Conservation (phyloP, 2,888 invertebrate species). For the Pemphredon lugubris region DNA sequence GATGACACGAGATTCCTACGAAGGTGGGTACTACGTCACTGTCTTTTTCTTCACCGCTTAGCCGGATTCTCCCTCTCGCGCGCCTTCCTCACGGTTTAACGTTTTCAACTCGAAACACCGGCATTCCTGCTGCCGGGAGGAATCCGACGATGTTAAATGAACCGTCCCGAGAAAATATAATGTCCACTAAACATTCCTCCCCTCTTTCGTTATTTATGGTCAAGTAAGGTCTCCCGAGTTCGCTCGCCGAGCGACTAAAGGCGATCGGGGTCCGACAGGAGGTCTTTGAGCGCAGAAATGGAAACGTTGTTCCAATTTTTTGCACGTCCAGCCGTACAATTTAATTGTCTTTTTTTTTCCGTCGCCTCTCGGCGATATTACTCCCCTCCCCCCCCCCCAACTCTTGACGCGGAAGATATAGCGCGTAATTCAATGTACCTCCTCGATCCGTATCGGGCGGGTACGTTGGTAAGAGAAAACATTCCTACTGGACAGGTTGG, state of each 20-base stretch:
- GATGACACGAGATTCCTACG: slow-evolving; percentile 74
- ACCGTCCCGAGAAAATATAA: slow-evolving; percentile 64
- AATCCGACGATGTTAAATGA: slow-evolving; percentile 64
- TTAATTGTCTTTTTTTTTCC: no score
- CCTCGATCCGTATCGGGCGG: no score
- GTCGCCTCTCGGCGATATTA: no score
- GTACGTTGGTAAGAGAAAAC: no score
- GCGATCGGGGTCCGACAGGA: slow-evolving; percentile 27
- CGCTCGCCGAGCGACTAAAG: slow-evolving; percentile 8
- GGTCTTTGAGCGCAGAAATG: slow-evolving; percentile 7
- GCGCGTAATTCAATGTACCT: no score
- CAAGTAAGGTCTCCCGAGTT: slow-evolving; percentile 31
- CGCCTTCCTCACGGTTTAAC: slow-evolving; percentile 63
- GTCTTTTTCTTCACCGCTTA: slow-evolving; percentile 61
- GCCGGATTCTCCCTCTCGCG: slow-evolving; percentile 33
- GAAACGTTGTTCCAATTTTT: not conserved
- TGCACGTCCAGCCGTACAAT: not conserved
- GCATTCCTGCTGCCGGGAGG: slow-evolving; percentile 58
- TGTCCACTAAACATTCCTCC: slow-evolving; percentile 63
- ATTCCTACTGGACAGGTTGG: slow-evolving; percentile 21
- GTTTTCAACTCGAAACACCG: slow-evolving; percentile 62
- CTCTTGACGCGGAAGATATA: no score
- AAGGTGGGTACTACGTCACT: slow-evolving; percentile 72
- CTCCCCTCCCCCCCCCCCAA: no score
- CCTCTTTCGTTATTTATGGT: slow-evolving; percentile 47